Evolutionary conservation across 2,797 vertebrate species (phyloP).

Genomic region (Lutjanus argentimaculatus): DNA sequence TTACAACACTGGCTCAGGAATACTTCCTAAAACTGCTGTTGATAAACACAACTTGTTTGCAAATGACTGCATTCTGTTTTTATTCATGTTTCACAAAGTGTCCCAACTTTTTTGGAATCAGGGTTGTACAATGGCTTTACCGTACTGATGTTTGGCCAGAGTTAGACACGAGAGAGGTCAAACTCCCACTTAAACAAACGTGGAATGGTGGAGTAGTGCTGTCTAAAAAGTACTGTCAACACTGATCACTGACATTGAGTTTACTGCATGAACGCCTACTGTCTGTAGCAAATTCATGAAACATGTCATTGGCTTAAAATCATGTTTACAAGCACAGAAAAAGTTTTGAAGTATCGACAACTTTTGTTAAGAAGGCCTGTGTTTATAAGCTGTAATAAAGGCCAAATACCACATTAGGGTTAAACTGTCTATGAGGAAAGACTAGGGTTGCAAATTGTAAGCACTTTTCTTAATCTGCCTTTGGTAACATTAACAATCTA

Average conservation of each 20-base stretch:
- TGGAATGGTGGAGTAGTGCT: not conserved
- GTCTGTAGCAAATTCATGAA: not conserved
- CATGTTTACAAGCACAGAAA: not conserved
- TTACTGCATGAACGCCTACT: not conserved
- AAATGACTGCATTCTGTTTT: too few relatives aligned
- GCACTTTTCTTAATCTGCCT: too few relatives aligned
- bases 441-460: too few relatives aligned
- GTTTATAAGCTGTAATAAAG: not conserved
- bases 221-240: not conserved
- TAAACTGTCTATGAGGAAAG: not conserved
- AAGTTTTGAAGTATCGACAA: not conserved
- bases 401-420: too few relatives aligned
- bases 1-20: too few relatives aligned
- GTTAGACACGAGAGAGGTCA: not conserved
- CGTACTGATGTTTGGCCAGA: not conserved
- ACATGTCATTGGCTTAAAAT: not conserved
- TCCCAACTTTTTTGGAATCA: too few relatives aligned
- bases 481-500: too few relatives aligned
- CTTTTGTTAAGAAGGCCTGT: too few relatives aligned
- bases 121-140: too few relatives aligned
- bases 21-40: too few relatives aligned
- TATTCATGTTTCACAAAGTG: too few relatives aligned
- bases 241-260: not conserved
- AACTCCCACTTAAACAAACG: not conserved
- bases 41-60: too few relatives aligned